These are phyloP conservation scores for Haliaeetus leucogaster DNA, from an alignment of 2,113 vertebrate genomes.

Conservation along the genomic window DNA sequence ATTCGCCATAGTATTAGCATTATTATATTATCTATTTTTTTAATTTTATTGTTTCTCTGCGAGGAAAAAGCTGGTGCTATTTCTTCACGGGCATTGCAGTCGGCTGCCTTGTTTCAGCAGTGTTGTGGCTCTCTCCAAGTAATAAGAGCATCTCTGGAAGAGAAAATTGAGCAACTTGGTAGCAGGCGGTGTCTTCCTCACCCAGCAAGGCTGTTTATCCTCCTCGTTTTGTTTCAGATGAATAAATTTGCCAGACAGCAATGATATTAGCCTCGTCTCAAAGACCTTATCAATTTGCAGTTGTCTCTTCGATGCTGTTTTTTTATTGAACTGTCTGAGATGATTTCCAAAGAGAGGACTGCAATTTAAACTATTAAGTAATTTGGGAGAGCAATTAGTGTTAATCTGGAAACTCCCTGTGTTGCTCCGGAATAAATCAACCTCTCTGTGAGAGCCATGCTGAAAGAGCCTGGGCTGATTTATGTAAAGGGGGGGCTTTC, in stretches of 20 bases:
- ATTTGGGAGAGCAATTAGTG: slow-evolving; percentile 65
- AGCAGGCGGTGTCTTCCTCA: neutral
- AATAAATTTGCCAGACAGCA: slow-evolving; percentile 49
- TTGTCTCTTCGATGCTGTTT: slow-evolving; percentile 42
- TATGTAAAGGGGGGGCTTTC: neutral
- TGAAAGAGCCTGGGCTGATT: slow-evolving; percentile 1
- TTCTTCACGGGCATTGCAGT: neutral
- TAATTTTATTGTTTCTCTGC: neutral
- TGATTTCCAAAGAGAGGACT: slow-evolving; percentile 53
- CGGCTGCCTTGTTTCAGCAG: neutral
- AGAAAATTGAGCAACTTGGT: neutral
- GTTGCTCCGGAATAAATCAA: slow-evolving; percentile 62
- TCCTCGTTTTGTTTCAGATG: neutral
- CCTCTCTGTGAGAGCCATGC: slow-evolving; percentile 13
- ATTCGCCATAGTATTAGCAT: rapidly evolving
- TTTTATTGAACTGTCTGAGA: slow-evolving; percentile 57
- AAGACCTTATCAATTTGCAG: slow-evolving; percentile 60
- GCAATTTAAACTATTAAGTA: slow-evolving; percentile 65
- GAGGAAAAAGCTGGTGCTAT: neutral
- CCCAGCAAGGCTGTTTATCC: neutral
- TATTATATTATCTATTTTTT: neutral
- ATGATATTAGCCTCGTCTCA: slow-evolving; percentile 13
- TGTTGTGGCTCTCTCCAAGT: neutral
- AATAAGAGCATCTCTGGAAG: neutral
- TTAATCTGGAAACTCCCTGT: slow-evolving; percentile 66